Percentiles rank a stretch among this genome's conserved stretches.
Conservation (phyloP, 2,113 vertebrate genomes). For the Lepus timidus region DNA sequence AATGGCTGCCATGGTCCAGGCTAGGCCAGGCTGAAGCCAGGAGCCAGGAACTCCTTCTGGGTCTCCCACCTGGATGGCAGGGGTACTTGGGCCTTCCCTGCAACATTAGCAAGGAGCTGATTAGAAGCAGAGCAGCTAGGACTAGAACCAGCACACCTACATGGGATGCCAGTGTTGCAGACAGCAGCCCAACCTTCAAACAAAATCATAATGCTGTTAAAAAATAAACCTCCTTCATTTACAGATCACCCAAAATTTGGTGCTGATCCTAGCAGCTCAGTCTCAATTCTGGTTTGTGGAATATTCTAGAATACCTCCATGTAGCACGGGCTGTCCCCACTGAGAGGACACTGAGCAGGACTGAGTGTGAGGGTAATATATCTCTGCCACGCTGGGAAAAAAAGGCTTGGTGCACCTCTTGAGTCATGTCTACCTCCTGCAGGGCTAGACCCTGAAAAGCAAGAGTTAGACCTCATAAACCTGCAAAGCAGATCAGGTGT, state of each 20-base stretch:
- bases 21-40: too few species aligned
- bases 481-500: neutral
- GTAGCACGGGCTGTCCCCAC: neutral
- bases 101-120: too few species aligned
- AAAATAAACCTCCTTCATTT: conserved; percentile 17
- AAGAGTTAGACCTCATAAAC: neutral
- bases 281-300: neutral
- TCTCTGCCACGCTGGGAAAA: neutral
- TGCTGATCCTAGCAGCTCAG: neutral
- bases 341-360: neutral
- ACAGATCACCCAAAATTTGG: neutral
- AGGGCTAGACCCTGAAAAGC: neutral
- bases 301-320: conserved; percentile 40
- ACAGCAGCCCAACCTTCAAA: neutral
- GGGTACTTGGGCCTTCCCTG: too few species aligned
- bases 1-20: too few species aligned
- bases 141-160: too few species aligned
- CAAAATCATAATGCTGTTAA: conserved; percentile 35
- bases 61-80: too few species aligned
- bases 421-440: neutral
- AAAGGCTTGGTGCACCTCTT: neutral
- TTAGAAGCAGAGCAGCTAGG: too few species aligned
- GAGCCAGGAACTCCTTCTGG: too few species aligned
- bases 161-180: too few species aligned
- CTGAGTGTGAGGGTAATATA: neutral